Conservation (phyloP, 1,140 invertebrate genomes). For the Zaprionus davidi region DNA sequence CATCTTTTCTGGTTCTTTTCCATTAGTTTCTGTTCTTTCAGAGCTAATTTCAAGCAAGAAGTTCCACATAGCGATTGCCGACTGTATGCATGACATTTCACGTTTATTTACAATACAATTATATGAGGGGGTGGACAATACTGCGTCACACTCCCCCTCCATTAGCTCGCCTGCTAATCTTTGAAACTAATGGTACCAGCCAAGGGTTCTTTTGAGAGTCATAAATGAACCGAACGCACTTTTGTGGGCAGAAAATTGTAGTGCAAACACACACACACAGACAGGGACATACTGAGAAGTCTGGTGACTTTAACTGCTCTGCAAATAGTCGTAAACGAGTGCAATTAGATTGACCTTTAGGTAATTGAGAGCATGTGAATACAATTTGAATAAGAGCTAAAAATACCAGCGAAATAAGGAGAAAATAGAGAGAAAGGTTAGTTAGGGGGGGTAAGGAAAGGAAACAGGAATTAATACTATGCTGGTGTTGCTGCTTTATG, state of each 20-base stretch:
- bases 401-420: background rate
- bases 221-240: constrained; percentile 5
- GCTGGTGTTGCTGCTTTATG: background rate
- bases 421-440: background rate
- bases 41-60: background rate
- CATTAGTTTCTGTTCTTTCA: no score
- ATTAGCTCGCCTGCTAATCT: constrained; percentile 20
- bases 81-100: background rate
- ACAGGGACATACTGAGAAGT: background rate
- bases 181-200: constrained; percentile 31
- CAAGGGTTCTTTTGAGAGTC: constrained; percentile 4
- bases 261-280: background rate
- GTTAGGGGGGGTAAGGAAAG: no score
- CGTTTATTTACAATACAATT: background rate
- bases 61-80: background rate
- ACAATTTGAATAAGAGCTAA: constrained; percentile 26
- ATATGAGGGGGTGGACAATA: background rate
- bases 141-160: background rate
- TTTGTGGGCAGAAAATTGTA: background rate
- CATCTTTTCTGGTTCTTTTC: no score
- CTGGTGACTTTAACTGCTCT: constrained; percentile 1
- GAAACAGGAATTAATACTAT: background rate
- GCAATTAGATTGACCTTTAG: constrained; percentile 58
- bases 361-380: constrained; percentile 34
- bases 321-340: constrained; percentile 25